Base-by-base conservation (phyloP, 2,113 vertebrate species). In the Barnardius zonarius region DNA sequence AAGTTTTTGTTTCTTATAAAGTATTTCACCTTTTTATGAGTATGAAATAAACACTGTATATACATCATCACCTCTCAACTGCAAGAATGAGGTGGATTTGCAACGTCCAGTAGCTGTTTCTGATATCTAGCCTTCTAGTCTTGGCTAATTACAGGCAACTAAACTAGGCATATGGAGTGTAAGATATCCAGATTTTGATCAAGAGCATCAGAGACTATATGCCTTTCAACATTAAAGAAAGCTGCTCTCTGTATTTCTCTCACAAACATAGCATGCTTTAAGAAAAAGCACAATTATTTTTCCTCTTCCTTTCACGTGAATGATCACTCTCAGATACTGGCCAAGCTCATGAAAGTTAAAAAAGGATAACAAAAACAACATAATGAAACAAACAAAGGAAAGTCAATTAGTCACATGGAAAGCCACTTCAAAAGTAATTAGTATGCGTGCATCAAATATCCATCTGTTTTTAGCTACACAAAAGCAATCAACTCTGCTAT, bases 391-490 rank as follows among this genome's bases (percentile, higher is more conserved):
- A 88, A 46, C 17, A 88, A 93, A 76, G 59, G 24, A 28, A 83
- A 95, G 39, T 43, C 46, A 68, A 81, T 92, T 75, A 91, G 68
- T 63, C 51, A 77, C 62, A 82, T 10, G 52, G 64, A 91, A 94
- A 83, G 35, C 7, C 57, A 82, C 30, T 81, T 82, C 13, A 95
- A 88, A 90, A 74, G 74, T 70, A 70, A 83, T 72, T 84, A 79
- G 22, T 44, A 75, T n/a, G 64, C 0, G 0, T 54, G 37, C 43
- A 92, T 61, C 77, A 62, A 92, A 78, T 30, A 93, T 10, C 43
- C 62, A 82, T 67, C 77, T 95, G 85, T 10, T 90, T 92, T 75
- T 75, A 95, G 74, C 80, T 72, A 82, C 41, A 83, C 27, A 83
- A 88, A 92, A 90, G 57, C 82, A 76, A 82, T 75, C 72, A 83